These are phyloP conservation scores for Frankliniella fusca DNA, from an alignment of 2,888 invertebrate species.

Conservation along the genomic window DNA sequence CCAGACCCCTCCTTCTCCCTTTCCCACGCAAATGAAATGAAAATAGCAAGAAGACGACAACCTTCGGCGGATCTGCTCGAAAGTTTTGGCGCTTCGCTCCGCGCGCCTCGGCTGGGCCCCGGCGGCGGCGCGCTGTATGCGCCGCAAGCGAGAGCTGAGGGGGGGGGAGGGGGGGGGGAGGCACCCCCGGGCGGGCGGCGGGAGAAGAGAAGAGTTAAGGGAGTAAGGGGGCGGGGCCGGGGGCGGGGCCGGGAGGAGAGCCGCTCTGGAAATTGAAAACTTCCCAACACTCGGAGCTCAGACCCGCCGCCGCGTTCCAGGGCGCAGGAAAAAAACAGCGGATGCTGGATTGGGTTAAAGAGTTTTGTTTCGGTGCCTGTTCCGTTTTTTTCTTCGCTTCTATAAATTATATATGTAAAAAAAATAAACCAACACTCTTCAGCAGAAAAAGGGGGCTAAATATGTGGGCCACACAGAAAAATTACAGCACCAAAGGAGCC, in stretches of 20 bases:
- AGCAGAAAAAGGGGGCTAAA: too few species aligned
- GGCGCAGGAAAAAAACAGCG: background rate
- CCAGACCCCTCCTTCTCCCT: too few species aligned
- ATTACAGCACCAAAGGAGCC: too few species aligned
- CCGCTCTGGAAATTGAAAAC: background rate
- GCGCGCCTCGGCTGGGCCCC: background rate
- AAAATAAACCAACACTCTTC: too few species aligned
- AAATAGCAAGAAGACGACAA: slow-evolving; percentile 18
- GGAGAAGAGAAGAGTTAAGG: background rate
- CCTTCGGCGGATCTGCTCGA: background rate
- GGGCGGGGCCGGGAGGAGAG: background rate
- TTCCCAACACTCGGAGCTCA: background rate
- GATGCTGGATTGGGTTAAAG: background rate
- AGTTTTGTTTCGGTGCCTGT: background rate
- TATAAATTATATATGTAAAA: too few species aligned
- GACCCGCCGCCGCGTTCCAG: background rate
- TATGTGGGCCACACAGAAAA: too few species aligned
- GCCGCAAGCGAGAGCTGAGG: background rate
- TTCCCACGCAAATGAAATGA: slow-evolving; percentile 11
- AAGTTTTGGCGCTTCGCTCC: background rate
- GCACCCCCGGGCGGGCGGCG: background rate
- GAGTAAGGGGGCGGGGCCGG: background rate
- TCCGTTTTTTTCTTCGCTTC: too few species aligned
- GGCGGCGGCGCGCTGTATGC: background rate
- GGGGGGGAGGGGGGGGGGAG: background rate